phyloP scores from a whole-genome alignment of 2,797 vertebrate species.

The Serranus cabrilla region DNA sequence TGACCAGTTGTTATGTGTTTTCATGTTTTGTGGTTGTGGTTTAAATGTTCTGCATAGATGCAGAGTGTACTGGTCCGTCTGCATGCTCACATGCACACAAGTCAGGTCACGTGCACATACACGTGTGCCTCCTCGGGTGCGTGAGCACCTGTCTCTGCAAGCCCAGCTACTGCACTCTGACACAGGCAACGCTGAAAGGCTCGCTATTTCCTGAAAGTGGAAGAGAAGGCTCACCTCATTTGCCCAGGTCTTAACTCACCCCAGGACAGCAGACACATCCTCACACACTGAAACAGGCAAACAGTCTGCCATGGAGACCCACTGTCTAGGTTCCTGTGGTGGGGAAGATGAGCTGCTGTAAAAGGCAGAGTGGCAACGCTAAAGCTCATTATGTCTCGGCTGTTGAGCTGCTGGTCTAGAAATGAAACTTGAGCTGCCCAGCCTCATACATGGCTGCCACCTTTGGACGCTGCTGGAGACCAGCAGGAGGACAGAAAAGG shows the following conservation, averaged over 20 bases:
- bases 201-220: conserved; percentile 59
- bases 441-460: conserved; percentile 64
- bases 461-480: conserved; percentile 67
- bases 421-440: conserved; percentile 72
- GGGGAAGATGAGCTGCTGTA: conserved; percentile 80
- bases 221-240: conserved; percentile 73
- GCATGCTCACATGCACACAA: conserved; percentile 27
- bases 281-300: conserved; percentile 62
- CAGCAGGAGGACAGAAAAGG: conserved; percentile 59
- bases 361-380: conserved; percentile 77
- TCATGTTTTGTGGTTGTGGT: conserved; percentile 13
- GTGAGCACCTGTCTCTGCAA: conserved; percentile 41
- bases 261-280: conserved; percentile 66
- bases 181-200: conserved; percentile 50
- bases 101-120: conserved; percentile 45
- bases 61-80: conserved; percentile 17
- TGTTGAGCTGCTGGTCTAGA: conserved; percentile 72
- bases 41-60: conserved; percentile 5
- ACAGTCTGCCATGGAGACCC: conserved; percentile 70
- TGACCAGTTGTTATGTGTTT: conserved; percentile 5
- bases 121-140: conserved; percentile 35
- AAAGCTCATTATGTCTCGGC: conserved; percentile 80
- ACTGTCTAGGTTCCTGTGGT: conserved; percentile 69
- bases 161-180: conserved; percentile 34
- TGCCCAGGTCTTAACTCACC: conserved; percentile 73